Evolutionary conservation across 2,113 vertebrate species (phyloP).

Genomic region (Hypomesus transpacificus): DNA sequence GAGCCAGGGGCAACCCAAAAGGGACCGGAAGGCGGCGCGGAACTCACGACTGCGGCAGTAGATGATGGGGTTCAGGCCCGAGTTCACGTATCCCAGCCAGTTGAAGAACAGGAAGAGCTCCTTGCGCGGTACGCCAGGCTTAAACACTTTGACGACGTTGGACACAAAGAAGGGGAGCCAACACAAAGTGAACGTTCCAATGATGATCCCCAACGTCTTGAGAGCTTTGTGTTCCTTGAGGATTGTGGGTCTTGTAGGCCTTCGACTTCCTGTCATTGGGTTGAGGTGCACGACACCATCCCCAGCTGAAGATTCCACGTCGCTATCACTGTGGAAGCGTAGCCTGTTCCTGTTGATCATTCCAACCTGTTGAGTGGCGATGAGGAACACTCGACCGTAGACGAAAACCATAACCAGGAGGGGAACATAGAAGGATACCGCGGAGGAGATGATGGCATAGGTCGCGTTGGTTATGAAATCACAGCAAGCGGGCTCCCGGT

Average conservation of each 20-base stretch:
- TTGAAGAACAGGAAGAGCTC: constrained; percentile 74
- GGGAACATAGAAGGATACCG: constrained; percentile 81
- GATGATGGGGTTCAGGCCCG: constrained; percentile 82
- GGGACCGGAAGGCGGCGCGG: constrained; percentile 70
- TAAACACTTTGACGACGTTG: constrained; percentile 75
- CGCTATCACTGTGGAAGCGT: constrained; percentile 53
- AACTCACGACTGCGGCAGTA: constrained; percentile 82
- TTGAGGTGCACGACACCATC: too few species aligned
- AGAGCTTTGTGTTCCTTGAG: constrained; percentile 75
- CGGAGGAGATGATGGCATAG: constrained; percentile 78
- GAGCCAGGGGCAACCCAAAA: constrained; percentile 56
- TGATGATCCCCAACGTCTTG: constrained; percentile 80
- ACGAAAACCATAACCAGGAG: constrained; percentile 78
- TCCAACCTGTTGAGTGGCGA: constrained; percentile 70
- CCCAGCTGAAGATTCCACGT: not conserved
- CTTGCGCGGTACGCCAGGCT: constrained; percentile 41
- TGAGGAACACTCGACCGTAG: constrained; percentile 71
- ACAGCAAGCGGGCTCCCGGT: constrained; percentile 68
- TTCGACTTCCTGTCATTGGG: not conserved
- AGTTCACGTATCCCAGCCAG: constrained; percentile 83
- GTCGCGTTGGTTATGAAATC: constrained; percentile 74
- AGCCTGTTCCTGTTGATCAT: constrained; percentile 63
- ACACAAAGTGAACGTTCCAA: constrained; percentile 80
- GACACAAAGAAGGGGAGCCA: constrained; percentile 84
- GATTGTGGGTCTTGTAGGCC: constrained; percentile 57